phyloP scores from a whole-genome alignment of 2,888 invertebrate species.

The Halocaridina rubra region DNA sequence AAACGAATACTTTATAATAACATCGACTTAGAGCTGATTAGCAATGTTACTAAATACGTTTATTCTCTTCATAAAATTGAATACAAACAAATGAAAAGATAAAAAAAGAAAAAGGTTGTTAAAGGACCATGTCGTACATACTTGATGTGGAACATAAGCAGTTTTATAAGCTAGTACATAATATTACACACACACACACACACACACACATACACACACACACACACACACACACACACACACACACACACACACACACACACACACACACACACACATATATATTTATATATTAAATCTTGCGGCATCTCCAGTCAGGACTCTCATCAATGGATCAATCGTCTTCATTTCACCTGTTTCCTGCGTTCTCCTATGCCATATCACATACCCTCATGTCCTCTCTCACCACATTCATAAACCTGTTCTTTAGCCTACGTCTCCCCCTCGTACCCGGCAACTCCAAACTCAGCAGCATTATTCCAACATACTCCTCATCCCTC shows the following conservation, averaged over 20 bases:
- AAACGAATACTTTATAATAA: neutral
- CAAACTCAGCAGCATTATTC: neutral
- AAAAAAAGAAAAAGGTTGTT: neutral
- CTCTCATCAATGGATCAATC: neutral
- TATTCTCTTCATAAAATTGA: neutral
- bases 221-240: neutral
- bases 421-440: neutral
- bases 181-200: neutral
- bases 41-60: neutral
- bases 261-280: neutral
- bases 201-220: neutral
- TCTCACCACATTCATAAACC: too few species aligned
- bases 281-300: neutral
- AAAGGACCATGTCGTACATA: neutral
- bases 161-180: neutral
- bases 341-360: too few species aligned
- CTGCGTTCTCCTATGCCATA: neutral
- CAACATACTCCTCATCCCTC: too few species aligned
- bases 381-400: too few species aligned
- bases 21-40: neutral
- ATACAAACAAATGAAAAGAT: neutral
- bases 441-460: neutral
- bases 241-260: conserved; percentile 25
- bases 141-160: neutral
- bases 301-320: neutral